Conservation (phyloP, 2,888 invertebrate genomes). For the Odontocerum albicorne region DNA sequence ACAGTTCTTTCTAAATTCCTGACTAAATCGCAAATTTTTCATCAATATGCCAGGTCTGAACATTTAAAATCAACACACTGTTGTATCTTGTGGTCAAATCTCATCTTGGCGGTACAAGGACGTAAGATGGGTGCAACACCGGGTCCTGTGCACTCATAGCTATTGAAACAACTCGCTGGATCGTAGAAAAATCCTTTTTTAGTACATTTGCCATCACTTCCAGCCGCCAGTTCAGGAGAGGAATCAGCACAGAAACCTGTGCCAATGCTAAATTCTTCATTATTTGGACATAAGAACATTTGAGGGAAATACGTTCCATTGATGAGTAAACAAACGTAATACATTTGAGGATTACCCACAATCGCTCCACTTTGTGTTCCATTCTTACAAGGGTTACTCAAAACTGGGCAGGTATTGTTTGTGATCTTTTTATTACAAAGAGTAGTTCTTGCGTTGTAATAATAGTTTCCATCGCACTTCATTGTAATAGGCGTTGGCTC, state of each 20-base stretch:
- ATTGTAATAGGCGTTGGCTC: neutral
- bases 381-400: neutral
- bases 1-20: no score
- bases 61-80: conserved; percentile 15
- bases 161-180: neutral
- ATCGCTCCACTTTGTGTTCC: conserved; percentile 14
- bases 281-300: conserved; percentile 7
- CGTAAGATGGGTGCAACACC: neutral
- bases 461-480: neutral
- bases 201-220: neutral
- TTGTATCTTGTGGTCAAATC: neutral
- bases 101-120: neutral
- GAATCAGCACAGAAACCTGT: conserved; percentile 6
- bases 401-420: conserved; percentile 1
- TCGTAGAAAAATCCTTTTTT: conserved; percentile 10
- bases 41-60: no score
- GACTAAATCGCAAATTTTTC: no score
- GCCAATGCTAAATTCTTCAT: neutral
- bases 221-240: neutral
- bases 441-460: conserved; percentile 5
- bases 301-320: neutral
- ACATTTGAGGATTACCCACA: conserved; percentile 15
- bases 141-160: neutral
- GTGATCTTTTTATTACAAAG: neutral
- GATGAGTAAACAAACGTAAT: conserved; percentile 18